phyloP scores from a whole-genome alignment of 1,140 invertebrate species.

The Nilaparvata lugens region DNA sequence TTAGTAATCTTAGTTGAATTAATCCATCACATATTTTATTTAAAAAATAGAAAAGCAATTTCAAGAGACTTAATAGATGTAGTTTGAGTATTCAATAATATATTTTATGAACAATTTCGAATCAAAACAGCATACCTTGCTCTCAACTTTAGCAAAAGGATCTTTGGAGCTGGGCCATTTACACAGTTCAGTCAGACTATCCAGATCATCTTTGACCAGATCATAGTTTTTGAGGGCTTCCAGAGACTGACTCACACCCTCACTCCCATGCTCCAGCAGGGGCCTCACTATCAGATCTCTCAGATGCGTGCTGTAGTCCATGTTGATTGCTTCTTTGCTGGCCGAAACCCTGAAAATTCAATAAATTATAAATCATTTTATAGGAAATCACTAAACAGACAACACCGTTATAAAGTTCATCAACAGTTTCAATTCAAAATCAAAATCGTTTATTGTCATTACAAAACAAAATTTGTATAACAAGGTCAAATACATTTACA shows the following conservation, averaged over 20 bases:
- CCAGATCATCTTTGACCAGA: constrained; percentile 82
- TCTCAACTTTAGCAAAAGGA: constrained; percentile 61
- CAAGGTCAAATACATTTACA: too few species aligned
- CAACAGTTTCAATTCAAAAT: too few species aligned
- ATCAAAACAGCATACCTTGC: constrained; percentile 49
- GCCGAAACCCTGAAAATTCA: constrained; percentile 58
- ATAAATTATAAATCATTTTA: not conserved
- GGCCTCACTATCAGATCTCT: constrained; percentile 63
- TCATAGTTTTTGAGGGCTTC: constrained; percentile 71
- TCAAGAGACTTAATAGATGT: too few species aligned
- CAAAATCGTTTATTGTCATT: too few species aligned
- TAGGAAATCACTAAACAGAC: too few species aligned
- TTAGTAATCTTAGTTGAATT: too few species aligned
- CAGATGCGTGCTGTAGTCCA: constrained; percentile 74
- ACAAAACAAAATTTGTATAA: too few species aligned
- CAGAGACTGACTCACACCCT: constrained; percentile 66
- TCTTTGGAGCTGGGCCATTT: constrained; percentile 73
- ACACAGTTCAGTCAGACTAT: constrained; percentile 74
- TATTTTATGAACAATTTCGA: too few species aligned
- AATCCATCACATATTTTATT: too few species aligned
- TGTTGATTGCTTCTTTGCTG: constrained; percentile 61
- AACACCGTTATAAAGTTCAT: not conserved
- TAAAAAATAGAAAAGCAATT: too few species aligned
- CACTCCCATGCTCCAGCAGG: constrained; percentile 52
- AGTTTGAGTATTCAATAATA: too few species aligned